Conservation (phyloP, 2,888 invertebrate genomes). For the Branchellion lobata region DNA sequence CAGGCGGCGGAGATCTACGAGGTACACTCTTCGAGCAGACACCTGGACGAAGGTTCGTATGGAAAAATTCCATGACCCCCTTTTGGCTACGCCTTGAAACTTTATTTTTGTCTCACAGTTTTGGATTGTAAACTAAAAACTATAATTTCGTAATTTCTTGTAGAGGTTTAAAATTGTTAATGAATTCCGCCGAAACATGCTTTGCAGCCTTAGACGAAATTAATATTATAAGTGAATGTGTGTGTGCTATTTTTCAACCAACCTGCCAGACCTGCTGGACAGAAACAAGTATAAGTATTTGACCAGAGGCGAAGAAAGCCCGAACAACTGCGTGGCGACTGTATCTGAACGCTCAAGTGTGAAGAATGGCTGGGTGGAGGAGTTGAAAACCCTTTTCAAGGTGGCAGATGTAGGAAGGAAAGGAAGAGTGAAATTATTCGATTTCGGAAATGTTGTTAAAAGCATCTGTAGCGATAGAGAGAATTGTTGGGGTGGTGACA, state of each 20-base stretch:
- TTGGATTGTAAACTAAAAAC: too few relatives aligned
- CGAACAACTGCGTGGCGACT: neutral
- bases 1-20: constrained; percentile 36
- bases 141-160: too few relatives aligned
- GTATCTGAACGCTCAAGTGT: too few relatives aligned
- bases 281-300: constrained; percentile 32
- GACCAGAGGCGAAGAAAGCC: neutral
- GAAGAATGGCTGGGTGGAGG: constrained; percentile 16
- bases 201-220: too few relatives aligned
- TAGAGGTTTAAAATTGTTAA: too few relatives aligned
- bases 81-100: neutral
- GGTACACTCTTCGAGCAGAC: constrained; percentile 25
- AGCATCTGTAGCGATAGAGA: neutral
- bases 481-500: neutral
- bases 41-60: constrained; percentile 17
- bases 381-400: constrained; percentile 33
- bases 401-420: neutral
- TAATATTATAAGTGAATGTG: too few relatives aligned
- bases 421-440: constrained; percentile 19
- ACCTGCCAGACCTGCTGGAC: constrained; percentile 30
- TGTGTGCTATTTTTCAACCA: too few relatives aligned
- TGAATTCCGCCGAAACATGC: too few relatives aligned
- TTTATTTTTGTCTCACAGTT: too few relatives aligned
- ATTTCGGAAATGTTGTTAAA: constrained; percentile 15
- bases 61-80: neutral